Conservation (phyloP, 2,888 invertebrate species). For the Apotomis turbidana region DNA sequence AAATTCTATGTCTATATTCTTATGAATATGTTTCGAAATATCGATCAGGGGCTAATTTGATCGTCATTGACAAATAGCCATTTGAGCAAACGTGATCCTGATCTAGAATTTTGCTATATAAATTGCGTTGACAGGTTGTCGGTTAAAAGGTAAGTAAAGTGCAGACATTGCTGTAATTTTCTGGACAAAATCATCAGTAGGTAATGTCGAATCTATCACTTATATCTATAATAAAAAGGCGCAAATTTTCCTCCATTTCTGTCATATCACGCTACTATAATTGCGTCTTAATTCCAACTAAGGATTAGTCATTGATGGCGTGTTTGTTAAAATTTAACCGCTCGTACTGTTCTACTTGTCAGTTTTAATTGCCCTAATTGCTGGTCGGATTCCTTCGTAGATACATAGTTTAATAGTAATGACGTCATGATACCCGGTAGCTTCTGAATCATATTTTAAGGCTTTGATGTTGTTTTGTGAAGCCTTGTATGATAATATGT, state of each 20-base stretch:
- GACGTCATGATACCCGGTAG: slow-evolving; percentile 31
- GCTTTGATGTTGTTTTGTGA: slow-evolving; percentile 6
- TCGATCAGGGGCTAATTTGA: too few relatives aligned
- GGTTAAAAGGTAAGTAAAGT: too few relatives aligned
- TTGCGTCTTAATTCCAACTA: slow-evolving; percentile 25
- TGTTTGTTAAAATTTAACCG: slow-evolving; percentile 49
- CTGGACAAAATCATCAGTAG: too few relatives aligned
- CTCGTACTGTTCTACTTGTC: slow-evolving; percentile 57
- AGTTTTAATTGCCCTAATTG: slow-evolving; percentile 72
- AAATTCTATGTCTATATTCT: too few relatives aligned
- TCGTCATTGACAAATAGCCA: too few relatives aligned
- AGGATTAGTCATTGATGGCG: slow-evolving; percentile 49
- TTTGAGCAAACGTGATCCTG: too few relatives aligned
- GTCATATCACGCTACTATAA: slow-evolving; percentile 13
- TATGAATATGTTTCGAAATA: too few relatives aligned
- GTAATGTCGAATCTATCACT: background rate
- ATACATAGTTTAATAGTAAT: slow-evolving; percentile 50
- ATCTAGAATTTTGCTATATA: too few relatives aligned
- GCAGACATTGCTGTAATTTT: too few relatives aligned
- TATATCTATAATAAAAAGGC: background rate
- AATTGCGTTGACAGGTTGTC: too few relatives aligned
- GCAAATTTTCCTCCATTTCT: slow-evolving; percentile 23
- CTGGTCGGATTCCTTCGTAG: slow-evolving; percentile 68
- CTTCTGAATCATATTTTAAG: slow-evolving; percentile 50
- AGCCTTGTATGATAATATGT: background rate